Percentiles rank a stretch among this genome's conserved stretches.
Conservation (phyloP, 1,140 invertebrate species). For the Colletes latitarsis region DNA sequence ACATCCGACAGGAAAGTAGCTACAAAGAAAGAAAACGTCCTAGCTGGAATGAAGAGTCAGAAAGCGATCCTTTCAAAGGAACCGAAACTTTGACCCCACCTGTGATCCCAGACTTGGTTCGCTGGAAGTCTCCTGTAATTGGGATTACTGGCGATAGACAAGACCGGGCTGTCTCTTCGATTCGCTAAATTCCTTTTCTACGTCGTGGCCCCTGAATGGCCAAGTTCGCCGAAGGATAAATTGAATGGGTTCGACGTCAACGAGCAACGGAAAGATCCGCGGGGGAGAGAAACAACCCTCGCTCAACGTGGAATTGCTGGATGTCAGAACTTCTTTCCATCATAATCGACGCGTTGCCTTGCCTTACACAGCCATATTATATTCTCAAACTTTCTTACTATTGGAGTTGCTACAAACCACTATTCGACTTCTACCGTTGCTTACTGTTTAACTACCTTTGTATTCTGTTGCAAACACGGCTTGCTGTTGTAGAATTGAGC, state of each 20-base stretch:
- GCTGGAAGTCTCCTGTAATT: conserved; percentile 59
- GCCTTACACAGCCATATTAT: too few relatives aligned
- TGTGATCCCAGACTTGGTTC: conserved; percentile 56
- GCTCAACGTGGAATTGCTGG: neutral
- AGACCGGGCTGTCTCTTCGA: conserved; percentile 12
- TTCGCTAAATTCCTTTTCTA: conserved; percentile 58
- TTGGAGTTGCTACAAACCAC: too few relatives aligned
- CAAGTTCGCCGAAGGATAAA: conserved; percentile 7
- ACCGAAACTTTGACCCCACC: conserved; percentile 64
- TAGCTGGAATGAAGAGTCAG: conserved; percentile 49
- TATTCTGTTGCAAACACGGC: too few relatives aligned
- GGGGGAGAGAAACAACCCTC: neutral
- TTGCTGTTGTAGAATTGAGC: too few relatives aligned
- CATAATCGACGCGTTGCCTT: neutral
- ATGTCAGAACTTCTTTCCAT: neutral
- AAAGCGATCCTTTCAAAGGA: conserved; percentile 58
- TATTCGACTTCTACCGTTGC: too few relatives aligned
- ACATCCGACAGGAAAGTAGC: conserved; percentile 56
- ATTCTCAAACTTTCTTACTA: too few relatives aligned
- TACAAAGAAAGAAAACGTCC: conserved; percentile 61
- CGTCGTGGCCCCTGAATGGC: conserved; percentile 24
- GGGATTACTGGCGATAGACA: conserved; percentile 59
- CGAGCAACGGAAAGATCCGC: neutral
- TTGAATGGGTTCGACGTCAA: neutral
- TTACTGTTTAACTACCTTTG: too few relatives aligned